Evolutionary conservation across 2,888 invertebrate genomes (phyloP), one percentile per base, ranked within the genome.

Genomic region (Microctonus hyperodae): DNA sequence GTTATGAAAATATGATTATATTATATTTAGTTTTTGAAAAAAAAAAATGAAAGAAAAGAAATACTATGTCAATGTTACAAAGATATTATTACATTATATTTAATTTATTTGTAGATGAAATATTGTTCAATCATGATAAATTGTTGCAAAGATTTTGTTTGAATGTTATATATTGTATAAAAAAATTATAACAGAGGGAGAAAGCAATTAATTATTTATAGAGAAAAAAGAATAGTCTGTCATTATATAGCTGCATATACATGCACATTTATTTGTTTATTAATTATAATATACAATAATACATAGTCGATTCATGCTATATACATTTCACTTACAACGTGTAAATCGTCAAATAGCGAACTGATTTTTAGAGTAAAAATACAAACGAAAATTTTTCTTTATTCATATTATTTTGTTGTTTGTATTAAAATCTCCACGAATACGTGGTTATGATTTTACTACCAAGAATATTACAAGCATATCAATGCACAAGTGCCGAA

Each of bases 381-480:
- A n/a, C n/a, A n/a, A n/a, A n/a, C n/a, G n/a, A n/a, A n/a, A n/a
- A n/a, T n/a, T n/a, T 28, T 28, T 44, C 16, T 16, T 44, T 16
- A 6, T 5, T 44, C 37, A 44, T 44, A 16, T 44, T 44, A 1
- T n/a, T 44, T n/a, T 44, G 44, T 44, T 44, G 7, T n/a, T n/a
- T 44, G n/a, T 16, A 44, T 16, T 44, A 20, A 44, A 40, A 16
- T 6, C n/a, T 20, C 7, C 7, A 44, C 44, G 9, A 20, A 20
- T 16, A 75, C 78, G 78, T 78, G 78, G 78, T 80, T 76, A 77
- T 79, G 1, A 37, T 44, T 71, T 74, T 74, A 77, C 80, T 78
- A 76, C 81, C 80, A 78, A 75, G 80, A 82, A 81, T 81, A 79
- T 80, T 76, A 77, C 74, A 70, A 73, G 71, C 81, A 81, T 82